phyloP scores from a whole-genome alignment of 2,113 vertebrate species.

The Laterallus jamaicensis region DNA sequence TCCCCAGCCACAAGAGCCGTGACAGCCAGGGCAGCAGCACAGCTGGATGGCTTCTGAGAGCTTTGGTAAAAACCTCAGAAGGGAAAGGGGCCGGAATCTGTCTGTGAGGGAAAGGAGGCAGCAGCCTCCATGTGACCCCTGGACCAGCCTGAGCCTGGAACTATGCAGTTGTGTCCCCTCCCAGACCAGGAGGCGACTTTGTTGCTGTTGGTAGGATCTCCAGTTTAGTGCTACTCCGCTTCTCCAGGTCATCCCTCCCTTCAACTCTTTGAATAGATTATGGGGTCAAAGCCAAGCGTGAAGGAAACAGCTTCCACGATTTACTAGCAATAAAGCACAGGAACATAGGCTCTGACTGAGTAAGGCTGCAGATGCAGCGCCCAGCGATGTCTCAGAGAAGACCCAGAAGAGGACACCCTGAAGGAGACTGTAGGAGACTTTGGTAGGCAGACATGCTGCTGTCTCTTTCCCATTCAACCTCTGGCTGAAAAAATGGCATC shows the following conservation, averaged over 20 bases:
- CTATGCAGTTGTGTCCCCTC: neutral
- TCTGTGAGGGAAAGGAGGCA: neutral
- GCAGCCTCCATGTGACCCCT: neutral
- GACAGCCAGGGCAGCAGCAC: neutral
- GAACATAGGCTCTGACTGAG: neutral
- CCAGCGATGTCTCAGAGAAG: neutral
- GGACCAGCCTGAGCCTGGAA: neutral
- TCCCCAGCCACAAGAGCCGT: neutral
- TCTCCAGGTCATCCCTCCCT: neutral
- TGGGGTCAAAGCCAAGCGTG: neutral
- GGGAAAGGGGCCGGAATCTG: neutral
- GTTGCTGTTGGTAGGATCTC: neutral
- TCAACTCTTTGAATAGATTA: neutral
- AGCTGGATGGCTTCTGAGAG: rapidly evolving
- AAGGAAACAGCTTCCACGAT: neutral
- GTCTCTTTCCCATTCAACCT: neutral
- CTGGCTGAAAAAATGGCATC: neutral
- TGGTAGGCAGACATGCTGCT: neutral
- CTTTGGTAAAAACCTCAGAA: neutral
- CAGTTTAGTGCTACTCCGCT: neutral
- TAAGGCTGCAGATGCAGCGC: neutral
- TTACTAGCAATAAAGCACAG: neutral
- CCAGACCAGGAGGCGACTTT: neutral
- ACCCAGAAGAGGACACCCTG: neutral
- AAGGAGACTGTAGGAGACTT: neutral